Conservation (phyloP, 2,888 invertebrate genomes). For the Coelogynopora nodosa region DNA sequence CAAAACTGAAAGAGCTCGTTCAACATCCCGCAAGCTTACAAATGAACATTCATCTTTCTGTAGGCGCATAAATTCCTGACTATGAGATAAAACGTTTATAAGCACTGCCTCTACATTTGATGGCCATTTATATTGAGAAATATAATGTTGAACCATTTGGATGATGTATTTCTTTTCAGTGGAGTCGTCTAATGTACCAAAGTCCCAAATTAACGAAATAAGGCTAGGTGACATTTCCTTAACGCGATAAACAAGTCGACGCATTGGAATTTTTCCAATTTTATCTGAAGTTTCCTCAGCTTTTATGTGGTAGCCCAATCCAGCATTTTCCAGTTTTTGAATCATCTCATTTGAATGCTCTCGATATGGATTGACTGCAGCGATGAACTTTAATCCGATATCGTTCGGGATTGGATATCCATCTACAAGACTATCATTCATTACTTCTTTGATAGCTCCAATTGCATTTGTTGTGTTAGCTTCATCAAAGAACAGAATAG, state of each 20-base stretch:
- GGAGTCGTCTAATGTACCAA: constrained; percentile 54
- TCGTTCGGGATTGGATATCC: constrained; percentile 51
- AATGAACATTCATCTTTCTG: constrained; percentile 20
- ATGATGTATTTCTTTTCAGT: constrained; percentile 55
- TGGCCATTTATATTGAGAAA: not conserved
- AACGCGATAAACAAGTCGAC: constrained; percentile 58
- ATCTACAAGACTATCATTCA: constrained; percentile 56
- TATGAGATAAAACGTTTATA: not conserved
- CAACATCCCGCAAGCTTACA: constrained; percentile 22
- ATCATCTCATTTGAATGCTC: constrained; percentile 57
- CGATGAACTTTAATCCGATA: constrained; percentile 55
- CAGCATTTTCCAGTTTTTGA: constrained; percentile 54
- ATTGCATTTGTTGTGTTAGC: constrained; percentile 59
- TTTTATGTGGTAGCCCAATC: constrained; percentile 57
- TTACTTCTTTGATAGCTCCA: constrained; percentile 58
- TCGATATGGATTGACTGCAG: constrained; percentile 59
- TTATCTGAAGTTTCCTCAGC: constrained; percentile 53
- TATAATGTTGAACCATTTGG: constrained; percentile 53
- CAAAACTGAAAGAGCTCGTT: constrained; percentile 10
- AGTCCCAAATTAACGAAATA: constrained; percentile 59
- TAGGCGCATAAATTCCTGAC: constrained; percentile 7
- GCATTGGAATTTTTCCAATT: constrained; percentile 54
- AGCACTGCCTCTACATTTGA: not conserved
- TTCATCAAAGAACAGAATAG: constrained; percentile 53
- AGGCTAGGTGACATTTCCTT: constrained; percentile 57